phyloP scores from a whole-genome alignment of 2,797 vertebrate species.

The Gallinago stenura region DNA sequence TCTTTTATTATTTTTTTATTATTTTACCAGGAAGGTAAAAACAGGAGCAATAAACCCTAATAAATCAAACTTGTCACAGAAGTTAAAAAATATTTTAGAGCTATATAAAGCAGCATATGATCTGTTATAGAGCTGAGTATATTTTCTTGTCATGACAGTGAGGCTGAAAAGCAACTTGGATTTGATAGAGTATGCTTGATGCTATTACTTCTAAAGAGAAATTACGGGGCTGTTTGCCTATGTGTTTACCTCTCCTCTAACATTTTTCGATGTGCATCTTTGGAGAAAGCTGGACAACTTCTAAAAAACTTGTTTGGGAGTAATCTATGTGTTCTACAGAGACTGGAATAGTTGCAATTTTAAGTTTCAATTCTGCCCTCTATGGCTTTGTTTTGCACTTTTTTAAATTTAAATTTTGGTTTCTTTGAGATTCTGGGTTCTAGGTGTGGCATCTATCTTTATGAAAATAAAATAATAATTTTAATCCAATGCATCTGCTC shows the following conservation, averaged over 20 bases:
- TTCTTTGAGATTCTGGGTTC: not conserved
- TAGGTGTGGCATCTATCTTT: not conserved
- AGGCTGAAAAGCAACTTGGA: slow-evolving; percentile 20
- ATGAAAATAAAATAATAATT: not conserved
- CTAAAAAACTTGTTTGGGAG: not conserved
- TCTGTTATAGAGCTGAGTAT: slow-evolving; percentile 30
- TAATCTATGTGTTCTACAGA: not conserved
- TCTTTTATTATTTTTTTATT: slow-evolving; percentile 17
- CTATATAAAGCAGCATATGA: slow-evolving; percentile 47
- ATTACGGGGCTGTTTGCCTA: not conserved
- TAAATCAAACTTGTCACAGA: slow-evolving; percentile 42
- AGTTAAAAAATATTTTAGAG: slow-evolving; percentile 43
- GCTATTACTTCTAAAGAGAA: slow-evolving; percentile 16
- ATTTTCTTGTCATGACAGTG: slow-evolving; percentile 26
- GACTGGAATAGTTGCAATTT: not conserved
- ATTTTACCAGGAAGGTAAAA: slow-evolving; percentile 32
- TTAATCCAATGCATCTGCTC: not conserved
- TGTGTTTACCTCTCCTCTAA: not conserved
- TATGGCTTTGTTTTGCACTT: not conserved
- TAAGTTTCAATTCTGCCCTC: not conserved
- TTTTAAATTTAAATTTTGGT: not conserved
- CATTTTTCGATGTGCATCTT: not conserved
- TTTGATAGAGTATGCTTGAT: not conserved
- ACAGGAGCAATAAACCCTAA: slow-evolving; percentile 16
- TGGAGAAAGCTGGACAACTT: not conserved